Percentiles rank a stretch among this genome's conserved stretches.
Evolutionary conservation across 2,888 invertebrate species (phyloP).

Genomic region (Andrena minutula): DNA sequence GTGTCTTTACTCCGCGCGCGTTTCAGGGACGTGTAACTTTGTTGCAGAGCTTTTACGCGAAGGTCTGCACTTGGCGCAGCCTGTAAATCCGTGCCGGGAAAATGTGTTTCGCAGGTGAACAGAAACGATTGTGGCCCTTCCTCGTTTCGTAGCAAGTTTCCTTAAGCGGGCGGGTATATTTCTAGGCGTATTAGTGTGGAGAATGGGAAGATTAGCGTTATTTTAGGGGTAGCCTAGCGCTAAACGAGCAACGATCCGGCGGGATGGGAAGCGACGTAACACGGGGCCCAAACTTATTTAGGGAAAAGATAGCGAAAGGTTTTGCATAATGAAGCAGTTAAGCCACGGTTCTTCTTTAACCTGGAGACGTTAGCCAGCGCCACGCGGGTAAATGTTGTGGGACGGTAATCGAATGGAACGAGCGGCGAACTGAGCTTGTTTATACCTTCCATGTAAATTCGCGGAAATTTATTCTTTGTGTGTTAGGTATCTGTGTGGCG

Average conservation of each 20-base stretch:
- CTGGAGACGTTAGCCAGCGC: conserved; percentile 38
- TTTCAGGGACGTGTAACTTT: neutral
- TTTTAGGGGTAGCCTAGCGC: conserved; percentile 46
- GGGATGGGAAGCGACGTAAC: conserved; percentile 49
- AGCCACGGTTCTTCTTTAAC: conserved; percentile 55
- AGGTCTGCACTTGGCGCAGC: neutral
- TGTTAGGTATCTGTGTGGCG: neutral
- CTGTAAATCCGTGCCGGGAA: conserved; percentile 21
- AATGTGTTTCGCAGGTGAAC: conserved; percentile 33
- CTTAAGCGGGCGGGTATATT: conserved; percentile 46
- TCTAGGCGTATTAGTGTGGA: conserved; percentile 52
- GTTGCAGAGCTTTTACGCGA: conserved; percentile 8
- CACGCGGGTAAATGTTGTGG: conserved; percentile 46
- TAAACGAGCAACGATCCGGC: conserved; percentile 46
- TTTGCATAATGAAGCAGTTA: conserved; percentile 76
- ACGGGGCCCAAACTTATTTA: conserved; percentile 54
- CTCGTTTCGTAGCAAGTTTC: conserved; percentile 14
- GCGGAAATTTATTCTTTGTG: conserved; percentile 23
- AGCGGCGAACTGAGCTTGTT: conserved; percentile 50
- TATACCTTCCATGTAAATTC: conserved; percentile 24
- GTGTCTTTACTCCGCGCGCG: neutral
- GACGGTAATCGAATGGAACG: conserved; percentile 59
- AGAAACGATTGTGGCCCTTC: conserved; percentile 28
- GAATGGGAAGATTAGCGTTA: conserved; percentile 67
- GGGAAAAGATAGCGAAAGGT: conserved; percentile 69